Base-by-base conservation (phyloP, 1,140 invertebrate genomes). In the Pogonomyrmex californicus region DNA sequence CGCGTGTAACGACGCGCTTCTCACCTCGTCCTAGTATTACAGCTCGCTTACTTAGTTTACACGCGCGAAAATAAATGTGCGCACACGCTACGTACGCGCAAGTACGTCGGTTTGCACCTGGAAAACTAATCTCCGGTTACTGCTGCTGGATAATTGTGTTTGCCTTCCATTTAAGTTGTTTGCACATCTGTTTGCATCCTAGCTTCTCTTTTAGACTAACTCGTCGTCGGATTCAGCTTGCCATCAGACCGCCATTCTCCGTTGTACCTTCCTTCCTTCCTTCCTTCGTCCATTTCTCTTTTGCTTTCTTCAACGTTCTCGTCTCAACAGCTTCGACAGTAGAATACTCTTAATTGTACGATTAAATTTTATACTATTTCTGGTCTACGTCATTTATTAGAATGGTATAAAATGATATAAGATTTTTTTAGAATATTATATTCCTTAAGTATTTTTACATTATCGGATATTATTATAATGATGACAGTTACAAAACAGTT, bases 101-200 rank as follows among this genome's bases (percentile, higher is more conserved):
- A 49, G 44, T 76, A 73, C 73, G 68, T 70, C 56, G 89, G 79
- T 88, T 90, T 83, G 56, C 81, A 90, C 88, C 88, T 90, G 81
- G 88, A 77, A 86, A 90, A 90, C 89, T 90, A 90, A 90, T 87
- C 86, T 75, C 44, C 83, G 88, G 87, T 88, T 85, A 86, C 85
- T 81, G 83, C 88, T 91, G 65, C 81, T 66, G 81, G 87, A 88
- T 94, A 93, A 94, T 94, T 94, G 90, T 91, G 92, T 94, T 94
- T 94, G 91, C 93, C 92, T 93, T 94, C 90, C 93, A 93, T 94
- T 94, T 91, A 93, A 93, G 91, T 93, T 94, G 93, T 93, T 94
- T 93, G 91, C 92, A 86, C 86, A 85, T 86, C 87, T 92, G 93
- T 94, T 94, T 93, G 92, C 91, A 91, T 89, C 87, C 65, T 47